phyloP scores from a whole-genome alignment of 2,888 invertebrate species.

The Calliscelio sp. region DNA sequence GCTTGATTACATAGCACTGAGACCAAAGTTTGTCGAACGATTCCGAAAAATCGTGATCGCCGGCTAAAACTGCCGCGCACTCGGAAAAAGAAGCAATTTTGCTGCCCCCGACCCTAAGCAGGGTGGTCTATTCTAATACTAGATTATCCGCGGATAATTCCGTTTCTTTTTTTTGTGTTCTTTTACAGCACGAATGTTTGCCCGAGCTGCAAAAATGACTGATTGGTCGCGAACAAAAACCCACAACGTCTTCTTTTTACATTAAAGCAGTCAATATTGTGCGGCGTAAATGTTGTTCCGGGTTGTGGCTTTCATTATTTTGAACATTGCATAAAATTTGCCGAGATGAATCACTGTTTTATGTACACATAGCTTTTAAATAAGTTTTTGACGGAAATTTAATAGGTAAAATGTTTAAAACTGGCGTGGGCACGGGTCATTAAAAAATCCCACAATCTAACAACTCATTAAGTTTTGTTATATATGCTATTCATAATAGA shows the following conservation, averaged over 20 bases:
- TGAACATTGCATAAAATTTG: background rate
- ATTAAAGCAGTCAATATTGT: conserved; percentile 24
- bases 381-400: too few relatives aligned
- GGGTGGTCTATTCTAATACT: conserved; percentile 62
- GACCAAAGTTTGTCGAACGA: conserved; percentile 56
- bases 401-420: too few relatives aligned
- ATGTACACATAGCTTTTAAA: too few relatives aligned
- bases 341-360: too few relatives aligned
- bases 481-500: too few relatives aligned
- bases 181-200: conserved; percentile 14
- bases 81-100: conserved; percentile 52
- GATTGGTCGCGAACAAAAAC: conserved; percentile 35
- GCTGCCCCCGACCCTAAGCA: conserved; percentile 48
- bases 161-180: conserved; percentile 27
- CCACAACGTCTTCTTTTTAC: conserved; percentile 42
- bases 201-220: conserved; percentile 5
- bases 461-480: too few relatives aligned
- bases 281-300: conserved; percentile 2
- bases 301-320: conserved; percentile 7
- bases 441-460: too few relatives aligned
- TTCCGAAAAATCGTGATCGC: conserved; percentile 58
- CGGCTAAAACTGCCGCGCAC: conserved; percentile 31
- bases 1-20: conserved; percentile 49
- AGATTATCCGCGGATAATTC: conserved; percentile 57
- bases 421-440: too few relatives aligned